Evolutionary conservation across 2,113 vertebrate genomes (phyloP).

Genomic region (Corvus cornix): DNA sequence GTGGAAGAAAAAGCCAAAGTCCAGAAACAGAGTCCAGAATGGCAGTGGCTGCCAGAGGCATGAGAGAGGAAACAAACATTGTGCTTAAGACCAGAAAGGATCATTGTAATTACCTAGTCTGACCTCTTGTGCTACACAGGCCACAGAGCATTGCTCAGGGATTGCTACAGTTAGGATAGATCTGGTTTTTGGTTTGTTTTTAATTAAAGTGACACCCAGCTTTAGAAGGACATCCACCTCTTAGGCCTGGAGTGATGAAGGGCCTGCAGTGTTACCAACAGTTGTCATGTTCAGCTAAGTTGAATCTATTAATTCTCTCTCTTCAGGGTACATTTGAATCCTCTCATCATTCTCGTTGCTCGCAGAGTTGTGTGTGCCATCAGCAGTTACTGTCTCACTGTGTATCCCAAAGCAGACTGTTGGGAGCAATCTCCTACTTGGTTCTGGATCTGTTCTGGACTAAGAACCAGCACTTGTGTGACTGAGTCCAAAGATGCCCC

Average conservation of each 20-base stretch:
- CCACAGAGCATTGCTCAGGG: neutral
- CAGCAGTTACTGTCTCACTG: neutral
- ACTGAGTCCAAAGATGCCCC: neutral
- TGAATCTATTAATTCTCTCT: neutral
- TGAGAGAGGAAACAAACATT: neutral
- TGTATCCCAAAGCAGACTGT: neutral
- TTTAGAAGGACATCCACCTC: neutral
- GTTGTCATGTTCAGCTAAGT: neutral
- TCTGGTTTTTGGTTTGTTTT: neutral
- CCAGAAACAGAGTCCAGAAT: neutral
- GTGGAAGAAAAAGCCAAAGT: neutral
- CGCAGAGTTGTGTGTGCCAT: neutral
- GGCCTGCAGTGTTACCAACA: neutral
- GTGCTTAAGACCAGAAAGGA: conserved; percentile 39
- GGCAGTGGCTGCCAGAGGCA: neutral
- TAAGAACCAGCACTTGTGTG: neutral
- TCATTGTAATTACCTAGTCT: neutral
- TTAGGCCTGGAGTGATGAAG: neutral
- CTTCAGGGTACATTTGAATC: neutral
- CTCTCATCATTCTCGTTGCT: neutral
- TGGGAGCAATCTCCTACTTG: neutral
- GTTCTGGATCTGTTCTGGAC: neutral
- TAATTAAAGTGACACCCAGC: neutral
- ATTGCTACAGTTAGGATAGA: neutral
- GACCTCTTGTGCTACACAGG: neutral